Conservation (phyloP, 2,888 invertebrate species). For the Cephus spinipes region DNA sequence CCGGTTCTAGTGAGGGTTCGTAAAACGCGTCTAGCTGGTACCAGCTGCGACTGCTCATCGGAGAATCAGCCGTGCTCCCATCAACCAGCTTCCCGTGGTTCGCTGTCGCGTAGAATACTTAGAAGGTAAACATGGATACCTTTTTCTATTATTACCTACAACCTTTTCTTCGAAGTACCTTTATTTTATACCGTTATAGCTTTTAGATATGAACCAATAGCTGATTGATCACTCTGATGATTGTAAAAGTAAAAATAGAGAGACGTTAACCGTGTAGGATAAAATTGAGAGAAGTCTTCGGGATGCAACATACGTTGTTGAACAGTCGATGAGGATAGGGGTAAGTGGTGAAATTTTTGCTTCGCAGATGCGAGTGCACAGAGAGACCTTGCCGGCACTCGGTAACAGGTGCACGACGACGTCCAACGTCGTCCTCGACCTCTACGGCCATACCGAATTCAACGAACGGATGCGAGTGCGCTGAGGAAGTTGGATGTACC, state of each 20-base stretch:
- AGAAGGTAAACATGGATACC: conserved; percentile 49
- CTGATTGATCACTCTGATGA: background rate
- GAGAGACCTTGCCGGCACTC: conserved; percentile 57
- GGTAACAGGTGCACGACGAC: conserved; percentile 36
- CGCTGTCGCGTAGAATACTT: conserved; percentile 40
- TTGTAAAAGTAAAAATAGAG: background rate
- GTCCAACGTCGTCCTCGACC: conserved; percentile 44
- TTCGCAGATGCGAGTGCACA: conserved; percentile 56
- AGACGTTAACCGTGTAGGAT: background rate
- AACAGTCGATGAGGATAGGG: background rate
- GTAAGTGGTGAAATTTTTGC: background rate
- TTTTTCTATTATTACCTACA: background rate
- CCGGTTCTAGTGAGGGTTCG: conserved; percentile 61
- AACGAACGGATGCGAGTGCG: conserved; percentile 48
- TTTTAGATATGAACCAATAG: too few species aligned
- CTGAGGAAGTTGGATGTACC: conserved; percentile 31
- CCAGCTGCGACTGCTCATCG: conserved; percentile 58
- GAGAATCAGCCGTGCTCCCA: conserved; percentile 58
- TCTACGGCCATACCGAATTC: conserved; percentile 3
- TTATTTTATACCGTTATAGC: background rate
- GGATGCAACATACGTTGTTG: background rate
- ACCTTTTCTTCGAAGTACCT: background rate
- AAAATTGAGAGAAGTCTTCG: background rate
- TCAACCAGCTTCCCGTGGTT: conserved; percentile 19
- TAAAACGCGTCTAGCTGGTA: conserved; percentile 46